A percentile compares a stretch with the other conserved stretches of the same genome.
phyloP scores from a whole-genome alignment of 2,797 vertebrate genomes.

The Falco biarmicus region DNA sequence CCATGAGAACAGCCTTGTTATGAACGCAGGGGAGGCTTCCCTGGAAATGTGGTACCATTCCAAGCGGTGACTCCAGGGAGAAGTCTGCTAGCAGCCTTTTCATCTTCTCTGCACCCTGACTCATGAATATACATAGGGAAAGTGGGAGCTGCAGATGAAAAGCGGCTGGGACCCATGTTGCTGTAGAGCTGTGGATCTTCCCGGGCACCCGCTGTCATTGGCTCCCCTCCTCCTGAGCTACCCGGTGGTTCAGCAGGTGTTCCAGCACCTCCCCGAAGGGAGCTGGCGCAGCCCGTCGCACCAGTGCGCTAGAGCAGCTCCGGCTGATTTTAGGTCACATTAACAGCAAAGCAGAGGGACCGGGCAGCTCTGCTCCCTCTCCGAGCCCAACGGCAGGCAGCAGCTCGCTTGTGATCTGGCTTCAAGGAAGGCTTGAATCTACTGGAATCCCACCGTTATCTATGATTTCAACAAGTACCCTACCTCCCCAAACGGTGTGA shows the following conservation, averaged over 20 bases:
- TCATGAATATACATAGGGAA: background rate
- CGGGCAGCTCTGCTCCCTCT: background rate
- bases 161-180: background rate
- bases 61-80: background rate
- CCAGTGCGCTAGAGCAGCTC: background rate
- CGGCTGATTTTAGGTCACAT: background rate
- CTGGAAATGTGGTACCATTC: background rate
- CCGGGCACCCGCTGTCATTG: background rate
- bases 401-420: background rate
- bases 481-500: background rate
- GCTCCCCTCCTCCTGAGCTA: background rate
- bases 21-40: background rate
- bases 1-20: background rate
- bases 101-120: background rate
- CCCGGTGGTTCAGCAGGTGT: background rate
- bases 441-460: background rate
- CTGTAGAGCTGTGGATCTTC: background rate
- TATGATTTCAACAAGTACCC: background rate
- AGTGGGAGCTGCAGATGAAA: background rate
- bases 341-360: background rate
- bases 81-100: conserved; percentile 16
- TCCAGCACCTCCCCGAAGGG: background rate
- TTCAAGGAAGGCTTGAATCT: background rate
- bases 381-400: background rate
- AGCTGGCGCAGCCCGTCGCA: background rate